Evolutionary conservation across 2,888 invertebrate species (phyloP), one percentile per base, ranked within the genome.

Genomic region (Pedicia rivosa): DNA sequence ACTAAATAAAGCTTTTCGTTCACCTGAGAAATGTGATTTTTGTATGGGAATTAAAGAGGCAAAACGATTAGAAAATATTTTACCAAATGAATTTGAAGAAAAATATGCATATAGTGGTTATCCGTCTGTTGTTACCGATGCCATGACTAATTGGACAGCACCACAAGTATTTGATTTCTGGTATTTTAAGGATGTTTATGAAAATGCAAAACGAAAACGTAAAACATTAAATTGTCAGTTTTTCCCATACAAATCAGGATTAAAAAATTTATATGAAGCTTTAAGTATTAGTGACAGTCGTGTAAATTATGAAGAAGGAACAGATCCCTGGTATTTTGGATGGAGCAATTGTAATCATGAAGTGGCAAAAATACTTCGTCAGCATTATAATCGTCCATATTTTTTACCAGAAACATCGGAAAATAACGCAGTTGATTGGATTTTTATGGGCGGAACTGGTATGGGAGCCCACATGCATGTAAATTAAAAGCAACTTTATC

Each of bases 391-490:
- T 2, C 65, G 78, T 22, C 94, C 94, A 0, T 92, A 94, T 55
- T 95, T 95, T 58, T 66, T 95, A 35, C 92, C 94, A 0, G 61
- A 60, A 24, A 73, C 74, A 1, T 82, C 94, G 0, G 92, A 94
- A 57, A 83, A 82, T 49, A 83, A 87, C 50, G 82, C 79, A 42
- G 75, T 86, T 0, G 92, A 91, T 59, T 95, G 94, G 94, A 81
- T 95, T 47, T 95, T 95, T 56, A 94, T 95, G 81, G 95, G 95
- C 2, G 88, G 84, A 20, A 79, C 87, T 1, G 94, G 94, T 1
- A 75, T 83, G 51, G 95, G 95, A 0, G 94, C 94, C 0, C 86
- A 91, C 49, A 80, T 95, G 81, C 95, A 95, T 58, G 92, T 92
- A 57, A 71, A 74, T 62, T 25, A 35, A 19, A 6, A 17, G n/a